Evolutionary conservation across 2,113 vertebrate species (phyloP).

Genomic region (Cynocephalus volans): DNA sequence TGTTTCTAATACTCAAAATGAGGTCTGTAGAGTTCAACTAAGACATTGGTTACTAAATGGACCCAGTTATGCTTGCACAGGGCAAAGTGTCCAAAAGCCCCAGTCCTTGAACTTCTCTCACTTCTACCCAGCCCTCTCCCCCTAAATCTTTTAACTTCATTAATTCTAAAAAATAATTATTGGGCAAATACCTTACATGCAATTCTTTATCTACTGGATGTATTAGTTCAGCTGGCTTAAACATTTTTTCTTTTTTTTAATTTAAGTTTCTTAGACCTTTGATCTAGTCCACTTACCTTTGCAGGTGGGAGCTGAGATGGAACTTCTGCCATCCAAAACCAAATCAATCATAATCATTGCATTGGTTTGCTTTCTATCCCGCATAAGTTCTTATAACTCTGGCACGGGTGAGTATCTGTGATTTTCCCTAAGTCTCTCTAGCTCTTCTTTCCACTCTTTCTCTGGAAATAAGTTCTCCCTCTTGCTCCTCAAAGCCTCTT

Average conservation of each 20-base stretch:
- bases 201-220: constrained; percentile 22
- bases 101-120: not conserved
- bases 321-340: not conserved
- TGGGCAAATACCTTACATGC: not conserved
- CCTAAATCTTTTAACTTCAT: constrained; percentile 4
- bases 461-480: constrained; percentile 40
- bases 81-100: not conserved
- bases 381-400: constrained; percentile 12
- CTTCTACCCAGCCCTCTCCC: not conserved
- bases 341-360: constrained; percentile 6
- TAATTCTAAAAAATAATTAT: constrained; percentile 53
- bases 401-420: not conserved
- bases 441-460: constrained; percentile 25
- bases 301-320: not conserved
- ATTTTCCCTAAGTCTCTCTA: constrained; percentile 46
- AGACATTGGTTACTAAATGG: not conserved
- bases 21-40: constrained; percentile 19
- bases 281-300: not conserved
- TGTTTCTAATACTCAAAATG: constrained; percentile 37
- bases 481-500: not conserved
- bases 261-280: constrained; percentile 45
- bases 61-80: not conserved
- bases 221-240: constrained; percentile 53
- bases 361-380: constrained; percentile 43
- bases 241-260: not conserved